Percentiles rank a stretch among this genome's conserved stretches.
Conservation (phyloP, 2,113 vertebrate species). For the Petrocephalus zakoni region DNA sequence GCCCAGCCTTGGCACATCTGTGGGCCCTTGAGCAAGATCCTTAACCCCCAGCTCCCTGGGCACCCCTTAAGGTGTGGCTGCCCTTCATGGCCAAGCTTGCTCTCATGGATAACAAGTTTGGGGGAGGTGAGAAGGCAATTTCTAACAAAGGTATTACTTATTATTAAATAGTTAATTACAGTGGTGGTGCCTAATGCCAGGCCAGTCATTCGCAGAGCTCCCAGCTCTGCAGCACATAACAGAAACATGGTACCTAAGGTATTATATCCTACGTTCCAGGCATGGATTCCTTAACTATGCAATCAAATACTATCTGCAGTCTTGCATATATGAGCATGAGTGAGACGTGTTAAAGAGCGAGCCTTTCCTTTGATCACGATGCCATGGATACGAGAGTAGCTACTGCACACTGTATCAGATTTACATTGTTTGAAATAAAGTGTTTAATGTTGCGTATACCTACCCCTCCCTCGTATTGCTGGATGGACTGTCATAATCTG, state of each 20-base stretch:
- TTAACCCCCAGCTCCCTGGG: too few species aligned
- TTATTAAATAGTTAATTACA: too few species aligned
- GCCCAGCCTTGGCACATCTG: too few species aligned
- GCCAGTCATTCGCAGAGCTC: not conserved
- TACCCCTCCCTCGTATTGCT: not conserved
- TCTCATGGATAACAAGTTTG: too few species aligned
- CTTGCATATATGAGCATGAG: not conserved
- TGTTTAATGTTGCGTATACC: not conserved
- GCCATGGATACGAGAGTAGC: not conserved
- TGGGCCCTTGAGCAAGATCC: too few species aligned
- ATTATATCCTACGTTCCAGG: not conserved
- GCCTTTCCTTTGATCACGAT: not conserved
- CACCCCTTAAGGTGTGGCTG: too few species aligned
- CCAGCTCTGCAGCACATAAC: not conserved
- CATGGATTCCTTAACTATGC: not conserved
- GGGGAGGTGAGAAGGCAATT: too few species aligned
- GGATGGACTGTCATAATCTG: not conserved
- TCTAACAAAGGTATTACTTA: too few species aligned
- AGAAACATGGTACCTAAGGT: not conserved
- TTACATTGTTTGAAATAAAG: not conserved
- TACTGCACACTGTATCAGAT: not conserved
- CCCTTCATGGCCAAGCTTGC: too few species aligned
- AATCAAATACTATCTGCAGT: not conserved
- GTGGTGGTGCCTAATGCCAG: too few species aligned
- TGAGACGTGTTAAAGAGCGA: not conserved